Evolutionary conservation across 2,888 invertebrate species (phyloP), one percentile per base, ranked within the genome.

Genomic region (Pandemis heparana): DNA sequence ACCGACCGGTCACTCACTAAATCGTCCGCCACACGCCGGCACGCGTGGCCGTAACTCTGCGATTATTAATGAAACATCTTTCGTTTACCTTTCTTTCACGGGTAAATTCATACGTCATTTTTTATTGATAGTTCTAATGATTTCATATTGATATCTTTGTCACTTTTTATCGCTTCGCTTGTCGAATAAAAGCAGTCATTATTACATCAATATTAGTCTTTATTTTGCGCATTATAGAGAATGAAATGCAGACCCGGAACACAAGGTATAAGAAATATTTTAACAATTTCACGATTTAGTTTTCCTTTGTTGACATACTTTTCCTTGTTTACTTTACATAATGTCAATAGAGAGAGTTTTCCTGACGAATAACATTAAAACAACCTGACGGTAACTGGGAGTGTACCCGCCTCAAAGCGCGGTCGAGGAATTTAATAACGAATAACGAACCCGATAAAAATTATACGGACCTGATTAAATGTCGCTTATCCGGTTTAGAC

Each of bases 1-100:
- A 91, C 86, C 84, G 83, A 84, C 84, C 82, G 86, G 87, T 85
- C 87, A 88, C 87, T 86, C 83, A 83, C 80, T 80, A 81, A 83
- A 77, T 79, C 81, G 79, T 79, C 80, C 81, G 77, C 79, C 82
- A 82, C 85, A 83, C 83, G 84, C 43, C 85, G 82, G 84, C 82
- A 77, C 73, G 70, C 73, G 70, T 77, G 76, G 76, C 70, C 74
- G 59, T 68, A 46, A 18, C n/a, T 38, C 46, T 10, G 14, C 12
- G 4, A 46, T 68, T 59, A 68, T 68, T 73, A 39, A 68, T 69
- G 68, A 43, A 63, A 16, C 48, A 59, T 68, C 12, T 63, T 63
- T 48, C 63, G 62, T 67, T 56, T 38, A 59, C 43, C 63, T 48
- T 68, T 23, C n/a, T 39, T 48, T 62, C 38, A 62, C 10, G 9